Evolutionary conservation across 2,888 invertebrate genomes (phyloP).

Genomic region (Julus scandinavius): DNA sequence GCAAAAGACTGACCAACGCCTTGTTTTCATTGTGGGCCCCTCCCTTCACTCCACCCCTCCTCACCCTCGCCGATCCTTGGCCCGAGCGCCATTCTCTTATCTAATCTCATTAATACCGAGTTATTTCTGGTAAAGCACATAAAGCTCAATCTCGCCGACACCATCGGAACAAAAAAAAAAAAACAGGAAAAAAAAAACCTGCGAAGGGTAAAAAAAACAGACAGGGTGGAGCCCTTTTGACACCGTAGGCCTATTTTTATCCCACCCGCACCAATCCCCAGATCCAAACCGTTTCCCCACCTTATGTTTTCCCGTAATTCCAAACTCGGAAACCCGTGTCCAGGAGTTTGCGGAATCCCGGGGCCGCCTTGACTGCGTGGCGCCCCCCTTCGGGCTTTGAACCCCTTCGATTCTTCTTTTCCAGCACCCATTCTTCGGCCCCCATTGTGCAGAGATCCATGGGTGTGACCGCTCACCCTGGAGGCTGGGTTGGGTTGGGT

Average conservation of each 20-base stretch:
- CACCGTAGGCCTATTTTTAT: constrained; percentile 36
- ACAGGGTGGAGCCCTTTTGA: constrained; percentile 47
- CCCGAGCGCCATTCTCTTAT: constrained; percentile 28
- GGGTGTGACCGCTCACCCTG: constrained; percentile 47
- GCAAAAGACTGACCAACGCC: constrained; percentile 47
- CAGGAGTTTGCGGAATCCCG: not conserved
- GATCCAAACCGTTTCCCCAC: not conserved
- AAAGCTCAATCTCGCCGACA: constrained; percentile 37
- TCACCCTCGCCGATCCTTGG: constrained; percentile 34
- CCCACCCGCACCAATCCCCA: not conserved
- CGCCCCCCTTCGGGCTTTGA: not conserved
- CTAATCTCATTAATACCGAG: constrained; percentile 38
- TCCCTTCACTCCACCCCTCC: constrained; percentile 34
- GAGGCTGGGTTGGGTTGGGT: constrained; percentile 49
- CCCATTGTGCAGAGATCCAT: constrained; percentile 26
- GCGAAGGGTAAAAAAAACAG: constrained; percentile 26
- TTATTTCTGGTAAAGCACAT: constrained; percentile 50
- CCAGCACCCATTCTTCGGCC: not conserved
- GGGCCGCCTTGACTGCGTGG: too few relatives aligned
- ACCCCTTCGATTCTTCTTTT: not conserved
- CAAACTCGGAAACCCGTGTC: not conserved
- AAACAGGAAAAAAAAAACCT: not conserved
- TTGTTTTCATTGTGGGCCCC: constrained; percentile 48
- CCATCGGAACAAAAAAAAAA: not conserved
- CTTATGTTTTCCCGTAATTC: not conserved